phyloP scores from a whole-genome alignment of 1,140 invertebrate genomes.

The Episyrphus balteatus region DNA sequence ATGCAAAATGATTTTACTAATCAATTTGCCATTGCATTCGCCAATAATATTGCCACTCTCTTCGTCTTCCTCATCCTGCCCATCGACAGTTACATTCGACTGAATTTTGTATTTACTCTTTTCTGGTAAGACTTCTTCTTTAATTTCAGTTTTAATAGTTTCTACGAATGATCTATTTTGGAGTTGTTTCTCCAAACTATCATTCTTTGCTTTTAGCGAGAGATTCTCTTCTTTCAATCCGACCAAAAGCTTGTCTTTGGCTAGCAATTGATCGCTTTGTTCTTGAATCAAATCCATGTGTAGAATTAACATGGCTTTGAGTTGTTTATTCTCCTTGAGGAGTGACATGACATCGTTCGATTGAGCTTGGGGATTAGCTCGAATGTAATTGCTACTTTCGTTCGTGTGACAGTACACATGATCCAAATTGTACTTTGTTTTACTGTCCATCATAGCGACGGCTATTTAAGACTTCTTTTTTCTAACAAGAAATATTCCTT shows the following conservation, averaged over 20 bases:
- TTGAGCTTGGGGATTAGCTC: not conserved
- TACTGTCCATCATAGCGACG: too few relatives aligned
- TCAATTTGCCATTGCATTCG: conserved; percentile 13
- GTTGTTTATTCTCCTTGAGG: conserved; percentile 19
- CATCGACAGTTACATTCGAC: too few relatives aligned
- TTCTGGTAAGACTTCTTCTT: conserved; percentile 9
- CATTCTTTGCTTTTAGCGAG: conserved; percentile 10
- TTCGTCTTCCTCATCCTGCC: not conserved
- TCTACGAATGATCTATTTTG: conserved; percentile 9
- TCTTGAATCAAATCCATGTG: conserved; percentile 63
- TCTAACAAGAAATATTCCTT: too few relatives aligned
- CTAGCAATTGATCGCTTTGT: conserved; percentile 55
- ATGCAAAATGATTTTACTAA: conserved; percentile 15
- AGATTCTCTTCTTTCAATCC: conserved; percentile 1
- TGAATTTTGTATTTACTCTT: not conserved
- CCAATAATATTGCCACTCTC: conserved; percentile 10
- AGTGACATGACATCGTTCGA: conserved; percentile 7
- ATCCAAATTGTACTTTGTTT: conserved; percentile 7
- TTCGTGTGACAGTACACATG: conserved; percentile 14
- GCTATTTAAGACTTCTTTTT: too few relatives aligned
- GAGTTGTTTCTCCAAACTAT: conserved; percentile 16
- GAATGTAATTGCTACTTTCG: conserved; percentile 9
- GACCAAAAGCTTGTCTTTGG: conserved; percentile 51
- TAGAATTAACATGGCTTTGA: conserved; percentile 55
- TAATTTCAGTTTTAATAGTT: conserved; percentile 14